phyloP scores from a whole-genome alignment of 2,888 invertebrate genomes.

The Scaptomyza caliginosa region DNA sequence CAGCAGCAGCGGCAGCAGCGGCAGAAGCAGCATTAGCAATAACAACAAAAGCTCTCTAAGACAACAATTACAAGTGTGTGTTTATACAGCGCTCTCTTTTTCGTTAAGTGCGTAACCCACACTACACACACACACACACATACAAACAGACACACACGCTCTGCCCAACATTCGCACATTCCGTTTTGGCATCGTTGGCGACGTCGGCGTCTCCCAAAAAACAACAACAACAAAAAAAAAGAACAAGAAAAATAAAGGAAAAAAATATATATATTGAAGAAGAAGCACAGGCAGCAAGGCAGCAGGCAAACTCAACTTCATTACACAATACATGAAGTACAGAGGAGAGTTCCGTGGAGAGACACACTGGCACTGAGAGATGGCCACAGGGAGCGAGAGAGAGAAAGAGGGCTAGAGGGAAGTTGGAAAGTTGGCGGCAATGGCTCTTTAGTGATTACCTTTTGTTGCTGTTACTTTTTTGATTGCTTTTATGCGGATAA shows the following conservation, averaged over 20 bases:
- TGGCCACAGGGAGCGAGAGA: not conserved
- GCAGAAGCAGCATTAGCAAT: slow-evolving; percentile 1
- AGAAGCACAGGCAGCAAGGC: slow-evolving; percentile 24
- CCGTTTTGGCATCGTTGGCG: slow-evolving; percentile 13
- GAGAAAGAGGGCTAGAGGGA: not conserved
- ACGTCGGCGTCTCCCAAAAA: slow-evolving; percentile 21
- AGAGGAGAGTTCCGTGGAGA: not conserved
- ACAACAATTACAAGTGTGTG: slow-evolving; percentile 71
- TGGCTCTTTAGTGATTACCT: slow-evolving; percentile 49
- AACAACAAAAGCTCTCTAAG: slow-evolving; percentile 13
- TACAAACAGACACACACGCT: not conserved
- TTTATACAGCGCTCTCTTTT: slow-evolving; percentile 45
- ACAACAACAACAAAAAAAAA: no score
- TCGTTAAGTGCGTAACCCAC: slow-evolving; percentile 11
- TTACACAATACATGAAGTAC: slow-evolving; percentile 75
- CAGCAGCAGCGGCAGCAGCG: slow-evolving; percentile 5
- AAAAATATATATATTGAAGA: slow-evolving; percentile 7
- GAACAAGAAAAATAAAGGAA: slow-evolving; percentile 1
- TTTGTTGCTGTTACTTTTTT: slow-evolving; percentile 63
- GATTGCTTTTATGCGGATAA: slow-evolving; percentile 54
- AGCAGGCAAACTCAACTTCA: slow-evolving; percentile 62
- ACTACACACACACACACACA: not conserved
- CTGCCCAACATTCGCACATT: slow-evolving; percentile 36
- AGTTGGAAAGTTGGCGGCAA: slow-evolving; percentile 22
- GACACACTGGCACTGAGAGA: not conserved